Evolutionary conservation across 2,888 invertebrate species (phyloP), one percentile per base, ranked within the genome.

Genomic region (Dendrolimus pini): DNA sequence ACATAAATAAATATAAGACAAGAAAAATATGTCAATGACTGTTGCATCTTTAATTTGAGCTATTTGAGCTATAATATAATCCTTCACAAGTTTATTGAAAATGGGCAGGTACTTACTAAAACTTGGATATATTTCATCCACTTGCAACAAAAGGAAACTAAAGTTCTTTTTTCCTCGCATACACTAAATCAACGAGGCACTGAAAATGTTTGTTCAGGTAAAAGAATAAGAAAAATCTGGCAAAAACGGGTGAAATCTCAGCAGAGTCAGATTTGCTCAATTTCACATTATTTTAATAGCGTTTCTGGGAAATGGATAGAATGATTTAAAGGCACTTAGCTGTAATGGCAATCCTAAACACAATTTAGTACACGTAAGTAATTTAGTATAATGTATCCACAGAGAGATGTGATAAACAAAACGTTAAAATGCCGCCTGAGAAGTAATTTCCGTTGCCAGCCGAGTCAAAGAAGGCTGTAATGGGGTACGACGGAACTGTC

Each of bases 301-400:
- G 58, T 30, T 53, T 55, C 54, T 55, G 41, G 47, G 53, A 58
- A 56, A 55, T 52, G 58, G 52, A 58, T 56, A 41, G 52, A 56
- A 54, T 55, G 41, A 56, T 58, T 52, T 41, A 56, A 58, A 30
- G 41, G 8, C 53, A 58, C 41, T 47, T 47, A 47, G 12, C 47
- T 47, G 47, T 47, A 47, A 47, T 12, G 47, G 47, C 47, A 47
- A 47, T 47, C 47, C 12, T 47, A 47, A 47, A 47, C 47, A 47
- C 47, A 47, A 47, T 47, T 47, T 47, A 47, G 47, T 47, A 47
- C 47, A 47, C 47, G 47, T 47, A 47, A 9, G 10, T 47, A 47
- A 47, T 47, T 47, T 47, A 47, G 47, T 47, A 47, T 47, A 47
- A 47, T 47, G 47, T 47, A 47, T 47, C 47, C 47, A 47, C 47